Base-by-base conservation (phyloP, 1,140 invertebrate species). In the Oreohelix idahoensis region DNA sequence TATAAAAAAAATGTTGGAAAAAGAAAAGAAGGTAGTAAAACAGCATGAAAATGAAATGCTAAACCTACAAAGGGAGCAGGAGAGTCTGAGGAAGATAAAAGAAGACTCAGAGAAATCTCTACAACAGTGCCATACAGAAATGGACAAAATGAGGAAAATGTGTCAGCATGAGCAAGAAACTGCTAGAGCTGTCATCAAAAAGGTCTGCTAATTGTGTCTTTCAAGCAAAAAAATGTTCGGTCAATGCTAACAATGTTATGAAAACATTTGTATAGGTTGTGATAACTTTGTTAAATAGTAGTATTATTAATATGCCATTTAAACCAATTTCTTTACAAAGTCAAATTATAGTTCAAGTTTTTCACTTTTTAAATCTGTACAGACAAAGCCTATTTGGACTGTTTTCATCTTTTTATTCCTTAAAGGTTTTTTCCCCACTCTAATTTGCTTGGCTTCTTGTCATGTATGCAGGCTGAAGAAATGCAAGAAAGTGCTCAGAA, bases 401-500 rank as follows among this genome's bases (percentile, higher is more conserved):
- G n/a, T n/a, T n/a, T n/a, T n/a, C n/a, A n/a, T n/a, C n/a, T n/a
- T n/a, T n/a, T n/a, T n/a, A n/a, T n/a, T n/a, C n/a, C n/a, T n/a
- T n/a, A n/a, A n/a, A 69, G 66, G 20, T 13, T 39, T 71, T 39
- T 36, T 39, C 29, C 69, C 29, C n/a, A 5, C 32, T 39, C n/a
- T 71, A 35, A 36, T 71, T n/a, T 71, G 10, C 32, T 29, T 71
- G 35, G 8, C 4, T 71, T 39, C 4, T 15, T 58, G n/a, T 51
- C 10, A 11, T 39, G 5, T 69, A 26, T 63, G 11, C 63, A 79
- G 77, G 77, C 53, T 26, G 42, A 58, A n/a, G 51, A 36, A 49
- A 79, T 79, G 77, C 77, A 79, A 42, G 36, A 38, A 17, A 66
- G 42, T 66, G 77, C 77, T 32, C 29, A 79, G 38, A 70, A 51